phyloP scores from a whole-genome alignment of 2,888 invertebrate genomes.

The Pristionchus exspectatus region DNA sequence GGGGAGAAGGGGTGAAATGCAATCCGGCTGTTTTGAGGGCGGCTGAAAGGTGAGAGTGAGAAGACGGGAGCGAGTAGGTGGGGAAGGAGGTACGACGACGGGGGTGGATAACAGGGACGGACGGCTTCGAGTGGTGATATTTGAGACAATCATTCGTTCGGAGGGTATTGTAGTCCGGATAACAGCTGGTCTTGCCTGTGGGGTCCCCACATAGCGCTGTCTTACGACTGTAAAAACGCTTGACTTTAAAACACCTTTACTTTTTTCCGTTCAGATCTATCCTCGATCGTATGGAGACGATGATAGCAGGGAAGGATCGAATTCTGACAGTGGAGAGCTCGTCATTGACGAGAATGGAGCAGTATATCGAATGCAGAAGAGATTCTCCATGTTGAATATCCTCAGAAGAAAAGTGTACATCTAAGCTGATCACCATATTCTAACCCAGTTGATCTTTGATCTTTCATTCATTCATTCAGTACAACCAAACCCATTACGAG shows the following conservation, averaged over 20 bases:
- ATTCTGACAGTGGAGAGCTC: slow-evolving; percentile 15
- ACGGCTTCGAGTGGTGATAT: not conserved
- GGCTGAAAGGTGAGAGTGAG: slow-evolving; percentile 10
- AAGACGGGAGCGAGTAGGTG: not conserved
- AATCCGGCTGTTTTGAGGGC: slow-evolving; percentile 10
- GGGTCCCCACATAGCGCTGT: too few species aligned
- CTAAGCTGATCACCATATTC: not conserved
- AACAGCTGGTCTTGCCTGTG: too few species aligned
- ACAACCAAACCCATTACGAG: slow-evolving; percentile 17
- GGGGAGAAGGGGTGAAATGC: slow-evolving; percentile 11
- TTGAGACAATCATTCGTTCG: not conserved
- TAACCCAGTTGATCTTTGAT: not conserved
- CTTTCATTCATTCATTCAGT: not conserved
- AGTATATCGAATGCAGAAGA: slow-evolving; percentile 44
- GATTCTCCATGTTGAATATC: slow-evolving; percentile 32
- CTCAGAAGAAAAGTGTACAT: slow-evolving; percentile 29
- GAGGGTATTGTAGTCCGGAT: too few species aligned
- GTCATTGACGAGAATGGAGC: slow-evolving; percentile 50
- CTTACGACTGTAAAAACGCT: too few species aligned
- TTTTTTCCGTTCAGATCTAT: slow-evolving; percentile 39
- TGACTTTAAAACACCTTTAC: too few species aligned
- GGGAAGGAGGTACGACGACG: not conserved
- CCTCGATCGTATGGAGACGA: slow-evolving; percentile 34
- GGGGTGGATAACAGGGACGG: not conserved
- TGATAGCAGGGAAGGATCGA: slow-evolving; percentile 12